Evolutionary conservation across 2,113 vertebrate species (phyloP), one percentile per base, ranked within the genome.

Genomic region (Pipra filicauda): DNA sequence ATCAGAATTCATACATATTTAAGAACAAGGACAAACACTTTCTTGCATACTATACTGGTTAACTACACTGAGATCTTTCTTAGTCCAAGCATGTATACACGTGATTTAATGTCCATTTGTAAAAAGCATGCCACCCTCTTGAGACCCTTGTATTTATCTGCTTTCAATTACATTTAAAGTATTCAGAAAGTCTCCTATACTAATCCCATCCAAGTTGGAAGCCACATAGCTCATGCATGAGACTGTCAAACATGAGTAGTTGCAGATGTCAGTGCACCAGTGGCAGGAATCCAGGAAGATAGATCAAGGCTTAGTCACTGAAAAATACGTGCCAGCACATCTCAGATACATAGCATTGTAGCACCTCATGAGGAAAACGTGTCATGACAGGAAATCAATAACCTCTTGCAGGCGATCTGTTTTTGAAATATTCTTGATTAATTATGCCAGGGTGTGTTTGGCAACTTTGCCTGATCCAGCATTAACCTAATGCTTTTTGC

Each of bases 401-500:
- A 97, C 91, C 86, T 97, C 94, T 96, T 96, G 94, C 93, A 98
- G 96, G 96, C 2, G 31, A 96, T 96, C 96, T 95, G 49, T 70
- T 97, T 98, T 94, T 98, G 97, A 98, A 98, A 97, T 97, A 96
- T 96, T 92, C 96, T 96, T 98, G 96, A 97, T 98, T 98, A 98
- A 98, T 98, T 97, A 98, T 97, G 95, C 97, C 97, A 96, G 88
- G 48, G 75, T 85, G 95, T 84, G 81, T 97, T 98, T 96, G 96
- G 96, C 97, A 97, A 94, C 85, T 90, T 84, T 87, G 85, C 92
- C 95, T 96, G 93, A 96, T 97, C 89, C 95, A 95, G 96, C 95
- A 96, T 98, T 98, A 98, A 96, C 95, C 96, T 98, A 97, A 98
- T 98, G 97, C 97, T 98, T 98, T 98, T 98, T 98, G 96, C 96